phyloP scores from a whole-genome alignment of 2,888 invertebrate species.

The Galerucella calmariensis region DNA sequence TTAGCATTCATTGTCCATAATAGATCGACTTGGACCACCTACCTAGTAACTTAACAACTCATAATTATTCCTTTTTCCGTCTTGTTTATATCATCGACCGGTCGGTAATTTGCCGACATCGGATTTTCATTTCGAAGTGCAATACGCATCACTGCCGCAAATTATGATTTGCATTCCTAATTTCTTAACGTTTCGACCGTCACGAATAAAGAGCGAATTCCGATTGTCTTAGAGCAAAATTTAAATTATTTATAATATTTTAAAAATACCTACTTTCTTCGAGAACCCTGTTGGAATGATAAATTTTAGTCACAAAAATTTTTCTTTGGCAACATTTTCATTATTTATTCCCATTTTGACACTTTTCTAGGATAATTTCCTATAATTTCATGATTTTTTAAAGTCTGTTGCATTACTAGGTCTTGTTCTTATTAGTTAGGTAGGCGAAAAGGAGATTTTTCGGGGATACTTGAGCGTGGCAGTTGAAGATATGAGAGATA shows the following conservation, averaged over 20 bases:
- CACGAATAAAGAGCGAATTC: background rate
- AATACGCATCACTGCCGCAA: slow-evolving; percentile 1
- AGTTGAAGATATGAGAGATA: too few species aligned
- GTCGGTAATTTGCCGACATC: slow-evolving; percentile 11
- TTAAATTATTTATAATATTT: background rate
- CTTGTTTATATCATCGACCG: slow-evolving; percentile 1
- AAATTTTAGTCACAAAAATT: too few species aligned
- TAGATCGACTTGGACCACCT: slow-evolving; percentile 4
- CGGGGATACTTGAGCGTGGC: too few species aligned
- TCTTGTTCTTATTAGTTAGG: too few species aligned
- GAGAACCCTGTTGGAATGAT: too few species aligned
- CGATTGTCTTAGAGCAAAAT: background rate
- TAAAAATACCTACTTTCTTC: background rate
- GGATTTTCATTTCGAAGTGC: background rate
- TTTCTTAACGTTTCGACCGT: background rate
- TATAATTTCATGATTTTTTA: too few species aligned
- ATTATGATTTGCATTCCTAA: slow-evolving; percentile 9
- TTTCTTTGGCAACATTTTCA: too few species aligned
- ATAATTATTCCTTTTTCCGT: slow-evolving; percentile 7
- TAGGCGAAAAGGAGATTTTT: too few species aligned
- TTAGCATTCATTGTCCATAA: background rate
- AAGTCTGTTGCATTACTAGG: too few species aligned
- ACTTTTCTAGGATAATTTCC: too few species aligned
- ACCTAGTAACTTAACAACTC: background rate
- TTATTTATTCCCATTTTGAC: too few species aligned